A percentile compares a stretch with the other conserved stretches of the same genome.
These are phyloP conservation scores for Pan paniscus DNA, from an alignment of 2,113 vertebrate genomes.

Conservation along the genomic window DNA sequence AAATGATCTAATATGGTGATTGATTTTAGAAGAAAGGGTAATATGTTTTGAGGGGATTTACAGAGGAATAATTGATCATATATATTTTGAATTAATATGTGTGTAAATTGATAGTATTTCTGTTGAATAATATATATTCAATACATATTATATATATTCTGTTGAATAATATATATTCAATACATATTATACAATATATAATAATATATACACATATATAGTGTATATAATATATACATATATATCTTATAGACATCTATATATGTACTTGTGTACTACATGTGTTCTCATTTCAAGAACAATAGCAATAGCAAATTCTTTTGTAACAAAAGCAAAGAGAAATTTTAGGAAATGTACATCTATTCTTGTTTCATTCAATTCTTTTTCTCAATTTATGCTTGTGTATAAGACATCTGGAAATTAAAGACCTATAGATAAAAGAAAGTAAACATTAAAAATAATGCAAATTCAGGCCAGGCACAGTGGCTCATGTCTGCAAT, in stretches of 20 bases:
- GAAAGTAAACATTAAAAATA: neutral
- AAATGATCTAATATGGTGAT: neutral
- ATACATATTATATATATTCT: neutral
- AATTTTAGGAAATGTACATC: slow-evolving; percentile 7
- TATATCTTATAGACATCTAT: neutral
- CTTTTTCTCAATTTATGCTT: neutral
- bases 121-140: neutral
- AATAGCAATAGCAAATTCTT: neutral
- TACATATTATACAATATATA: too few species aligned
- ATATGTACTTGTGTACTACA: neutral
- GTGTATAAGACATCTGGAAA: neutral
- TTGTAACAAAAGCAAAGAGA: neutral
- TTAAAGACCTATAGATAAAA: neutral
- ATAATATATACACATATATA: neutral
- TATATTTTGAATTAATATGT: neutral
- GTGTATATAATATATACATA: too few species aligned
- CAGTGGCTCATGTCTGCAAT: too few species aligned
- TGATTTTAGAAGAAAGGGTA: neutral
- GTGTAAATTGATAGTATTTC: neutral
- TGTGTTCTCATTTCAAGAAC: neutral
- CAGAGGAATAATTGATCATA: neutral
- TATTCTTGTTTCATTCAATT: neutral
- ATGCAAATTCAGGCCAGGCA: too few species aligned
- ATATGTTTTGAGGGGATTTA: neutral
- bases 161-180: neutral